Evolutionary conservation across 2,113 vertebrate genomes (phyloP), one percentile per base, ranked within the genome.

Genomic region (Zosterops borbonicus): DNA sequence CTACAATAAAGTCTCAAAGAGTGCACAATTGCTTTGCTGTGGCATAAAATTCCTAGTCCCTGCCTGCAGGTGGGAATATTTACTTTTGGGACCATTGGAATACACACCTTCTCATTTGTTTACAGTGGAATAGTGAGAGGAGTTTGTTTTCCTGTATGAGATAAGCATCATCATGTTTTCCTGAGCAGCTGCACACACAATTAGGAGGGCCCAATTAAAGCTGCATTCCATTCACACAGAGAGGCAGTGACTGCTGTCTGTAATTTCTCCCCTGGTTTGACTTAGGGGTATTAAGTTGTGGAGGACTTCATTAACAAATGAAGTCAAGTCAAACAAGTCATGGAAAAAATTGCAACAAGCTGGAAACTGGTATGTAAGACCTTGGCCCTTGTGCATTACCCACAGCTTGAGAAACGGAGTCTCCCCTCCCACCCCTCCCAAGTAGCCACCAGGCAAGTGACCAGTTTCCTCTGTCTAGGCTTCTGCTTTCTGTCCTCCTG

Each of bases 141-240:
- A 83, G 84, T 90, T 92, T 86, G 62, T 92, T 93, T 95, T 70
- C 76, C 60, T 92, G 23, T 21, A 28, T 35, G 69, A 93, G 76
- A 78, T 81, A 87, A 89, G 83, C 65, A 87, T 33, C 82, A 53
- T 47, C 70, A 14, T 68, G 52, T 81, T 93, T 76, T 53, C 78
- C 76, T 21, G 33, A 89, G 83, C 90, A 96, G 89, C 92, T 93
- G 73, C 80, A 84, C 53, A 60, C 77, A 69, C 73, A 81, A 90
- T 95, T 93, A 96, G 79, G 37, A 87, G 65, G 52, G 60, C 83
- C 79, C 92, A 95, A 90, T 93, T 95, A 93, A 82, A 83, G 79
- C 35, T 86, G 76, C 80, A 71, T 79, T 92, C 56, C 24, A 71
- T 58, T 93, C 90, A 83, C 64, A 64, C 58, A 71, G 90, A 87